Conservation (phyloP, 2,888 invertebrate genomes). For the Epicampocera succincta region DNA sequence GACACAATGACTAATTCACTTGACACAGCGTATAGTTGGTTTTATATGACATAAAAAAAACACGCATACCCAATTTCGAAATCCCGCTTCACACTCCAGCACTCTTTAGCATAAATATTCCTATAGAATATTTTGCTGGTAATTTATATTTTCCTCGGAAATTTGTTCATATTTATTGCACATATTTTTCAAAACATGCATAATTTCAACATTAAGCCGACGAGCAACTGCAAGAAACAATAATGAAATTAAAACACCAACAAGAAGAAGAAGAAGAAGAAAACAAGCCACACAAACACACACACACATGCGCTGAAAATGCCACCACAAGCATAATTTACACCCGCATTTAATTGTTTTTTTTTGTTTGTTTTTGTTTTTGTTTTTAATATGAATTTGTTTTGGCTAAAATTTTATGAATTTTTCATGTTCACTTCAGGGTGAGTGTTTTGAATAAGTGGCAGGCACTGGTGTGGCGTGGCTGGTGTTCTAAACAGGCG, state of each 20-base stretch:
- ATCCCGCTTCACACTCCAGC: no score
- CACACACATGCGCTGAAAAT: background rate
- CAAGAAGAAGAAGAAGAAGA: background rate
- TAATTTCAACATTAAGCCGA: conserved; percentile 43
- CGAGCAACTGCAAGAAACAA: conserved; percentile 9
- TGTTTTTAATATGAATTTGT: conserved; percentile 27
- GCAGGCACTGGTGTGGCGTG: background rate
- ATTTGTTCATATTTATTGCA: background rate
- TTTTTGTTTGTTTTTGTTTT: background rate
- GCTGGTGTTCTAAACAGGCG: conserved; percentile 53
- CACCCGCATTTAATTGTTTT: conserved; percentile 63
- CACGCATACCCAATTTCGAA: no score
- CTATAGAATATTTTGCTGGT: background rate
- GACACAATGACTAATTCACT: no score
- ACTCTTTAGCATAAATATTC: background rate
- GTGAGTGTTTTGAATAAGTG: conserved; percentile 30
- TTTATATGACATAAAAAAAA: no score
- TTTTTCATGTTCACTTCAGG: conserved; percentile 49
- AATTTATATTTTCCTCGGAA: background rate
- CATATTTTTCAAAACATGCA: conserved; percentile 10
- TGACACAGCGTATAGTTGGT: no score
- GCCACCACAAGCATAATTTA: conserved; percentile 48
- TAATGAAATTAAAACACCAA: background rate
- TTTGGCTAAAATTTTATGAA: conserved; percentile 29
- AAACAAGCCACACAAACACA: background rate